phyloP scores from a whole-genome alignment of 2,797 vertebrate species.

The Emydoidea blandingii region DNA sequence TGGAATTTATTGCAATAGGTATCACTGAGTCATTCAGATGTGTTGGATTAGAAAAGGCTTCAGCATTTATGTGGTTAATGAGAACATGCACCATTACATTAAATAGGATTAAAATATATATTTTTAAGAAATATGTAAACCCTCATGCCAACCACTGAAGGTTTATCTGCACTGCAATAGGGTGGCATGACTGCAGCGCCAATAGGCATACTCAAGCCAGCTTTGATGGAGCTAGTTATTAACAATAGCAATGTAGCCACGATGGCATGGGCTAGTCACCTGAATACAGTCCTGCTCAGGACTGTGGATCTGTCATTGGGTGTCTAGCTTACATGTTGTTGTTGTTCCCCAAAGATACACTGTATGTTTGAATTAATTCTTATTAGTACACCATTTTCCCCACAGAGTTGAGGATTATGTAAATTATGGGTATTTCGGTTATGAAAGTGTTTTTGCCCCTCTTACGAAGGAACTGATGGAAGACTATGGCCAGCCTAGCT shows the following conservation, averaged over 20 bases:
- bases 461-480: neutral
- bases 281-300: neutral
- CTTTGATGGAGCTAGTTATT: neutral
- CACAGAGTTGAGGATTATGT: neutral
- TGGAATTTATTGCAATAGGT: neutral
- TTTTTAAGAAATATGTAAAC: neutral
- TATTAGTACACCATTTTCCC: neutral
- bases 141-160: neutral
- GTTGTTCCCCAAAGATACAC: neutral
- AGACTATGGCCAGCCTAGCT: neutral
- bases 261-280: neutral
- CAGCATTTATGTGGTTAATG: neutral
- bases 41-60: neutral
- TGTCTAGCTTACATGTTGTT: neutral
- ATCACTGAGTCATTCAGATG: neutral
- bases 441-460: neutral
- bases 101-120: neutral
- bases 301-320: fast-evolving
- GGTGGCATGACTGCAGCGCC: neutral
- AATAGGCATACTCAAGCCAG: no score
- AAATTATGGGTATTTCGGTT: fast-evolving
- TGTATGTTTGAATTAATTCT: neutral
- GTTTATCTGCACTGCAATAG: neutral
- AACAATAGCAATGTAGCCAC: neutral
- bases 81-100: neutral